Percentiles rank a stretch among this genome's conserved stretches.
These are phyloP conservation scores for Pardosa pseudoannulata DNA, from an alignment of 2,888 invertebrate genomes.

Conservation along the genomic window DNA sequence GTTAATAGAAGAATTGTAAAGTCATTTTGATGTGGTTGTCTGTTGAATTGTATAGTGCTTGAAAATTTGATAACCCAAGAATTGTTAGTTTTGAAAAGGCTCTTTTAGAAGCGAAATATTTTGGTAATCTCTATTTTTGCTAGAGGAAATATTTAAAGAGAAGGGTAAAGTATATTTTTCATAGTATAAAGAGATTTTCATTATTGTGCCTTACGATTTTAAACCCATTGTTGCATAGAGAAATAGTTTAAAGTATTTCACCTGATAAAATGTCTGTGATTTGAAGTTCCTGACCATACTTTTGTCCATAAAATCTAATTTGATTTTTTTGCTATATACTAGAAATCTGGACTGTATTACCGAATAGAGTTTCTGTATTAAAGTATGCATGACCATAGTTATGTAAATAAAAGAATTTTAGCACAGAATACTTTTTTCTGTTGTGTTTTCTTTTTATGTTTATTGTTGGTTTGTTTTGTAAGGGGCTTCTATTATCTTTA, in stretches of 20 bases:
- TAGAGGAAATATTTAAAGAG: neutral
- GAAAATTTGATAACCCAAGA: neutral
- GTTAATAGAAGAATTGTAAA: conserved; percentile 4
- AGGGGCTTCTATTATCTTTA: no score
- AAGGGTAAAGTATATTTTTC: neutral
- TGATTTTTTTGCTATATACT: neutral
- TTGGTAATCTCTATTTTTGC: no score
- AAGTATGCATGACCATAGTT: conserved; percentile 4
- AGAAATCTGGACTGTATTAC: neutral
- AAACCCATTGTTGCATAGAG: neutral
- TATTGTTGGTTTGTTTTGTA: no score
- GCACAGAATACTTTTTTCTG: neutral
- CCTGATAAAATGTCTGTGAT: neutral
- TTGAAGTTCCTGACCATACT: neutral
- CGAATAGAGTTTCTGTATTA: neutral
- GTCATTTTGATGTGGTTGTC: neutral
- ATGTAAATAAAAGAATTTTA: conserved; percentile 14
- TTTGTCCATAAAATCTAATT: neutral
- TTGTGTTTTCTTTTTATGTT: no score
- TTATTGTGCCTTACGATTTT: neutral
- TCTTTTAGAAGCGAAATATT: no score
- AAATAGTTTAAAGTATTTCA: neutral
- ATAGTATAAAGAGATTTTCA: neutral
- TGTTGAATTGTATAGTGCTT: neutral
- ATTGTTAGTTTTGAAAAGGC: no score